Conservation (phyloP, 1,140 invertebrate species). For the Aphaenogaster rudis region DNA sequence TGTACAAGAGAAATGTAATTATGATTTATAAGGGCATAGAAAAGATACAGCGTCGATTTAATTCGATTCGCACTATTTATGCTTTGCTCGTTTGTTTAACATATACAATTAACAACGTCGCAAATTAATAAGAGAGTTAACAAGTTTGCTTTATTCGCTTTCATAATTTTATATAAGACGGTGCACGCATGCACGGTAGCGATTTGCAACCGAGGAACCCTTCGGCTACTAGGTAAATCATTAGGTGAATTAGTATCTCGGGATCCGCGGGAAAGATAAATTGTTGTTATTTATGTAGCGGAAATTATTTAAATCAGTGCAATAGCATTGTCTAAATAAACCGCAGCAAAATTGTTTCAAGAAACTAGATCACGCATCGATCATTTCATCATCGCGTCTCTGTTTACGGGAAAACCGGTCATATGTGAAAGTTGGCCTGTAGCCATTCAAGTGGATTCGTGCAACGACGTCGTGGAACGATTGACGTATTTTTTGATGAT, state of each 20-base stretch:
- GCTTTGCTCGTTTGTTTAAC: background rate
- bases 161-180: background rate
- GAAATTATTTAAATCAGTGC: background rate
- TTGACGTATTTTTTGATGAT: conserved; percentile 35
- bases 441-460: background rate
- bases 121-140: background rate
- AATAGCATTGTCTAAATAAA: background rate
- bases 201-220: background rate
- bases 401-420: conserved; percentile 47
- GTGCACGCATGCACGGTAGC: background rate
- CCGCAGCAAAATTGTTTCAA: background rate
- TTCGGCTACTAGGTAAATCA: background rate
- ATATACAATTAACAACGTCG: background rate
- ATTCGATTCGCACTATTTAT: background rate
- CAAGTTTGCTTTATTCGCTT: background rate
- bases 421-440: conserved; percentile 18
- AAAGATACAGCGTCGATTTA: background rate
- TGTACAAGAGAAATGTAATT: background rate
- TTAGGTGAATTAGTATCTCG: background rate
- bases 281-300: background rate
- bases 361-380: conserved; percentile 35
- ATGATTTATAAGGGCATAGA: background rate
- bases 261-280: background rate
- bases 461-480: background rate
- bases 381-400: conserved; percentile 33